Percentiles rank a stretch among this genome's conserved stretches.
These are phyloP conservation scores for Littorina saxatilis DNA, from an alignment of 1,140 invertebrate species.

Conservation along the genomic window DNA sequence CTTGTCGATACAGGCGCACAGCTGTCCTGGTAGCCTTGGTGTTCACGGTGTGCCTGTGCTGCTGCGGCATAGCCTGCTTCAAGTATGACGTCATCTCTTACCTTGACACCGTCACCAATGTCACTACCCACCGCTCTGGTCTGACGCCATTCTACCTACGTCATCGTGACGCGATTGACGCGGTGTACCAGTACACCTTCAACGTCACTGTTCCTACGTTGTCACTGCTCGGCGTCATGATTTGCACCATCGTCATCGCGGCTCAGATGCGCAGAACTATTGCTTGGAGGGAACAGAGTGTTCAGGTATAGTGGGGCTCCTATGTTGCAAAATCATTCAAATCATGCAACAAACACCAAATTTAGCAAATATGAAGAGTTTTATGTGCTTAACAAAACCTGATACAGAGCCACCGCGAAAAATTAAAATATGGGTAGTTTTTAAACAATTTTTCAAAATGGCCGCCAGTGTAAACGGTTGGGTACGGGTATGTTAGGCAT, in stretches of 20 bases:
- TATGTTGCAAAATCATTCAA: no score
- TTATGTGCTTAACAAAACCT: no score
- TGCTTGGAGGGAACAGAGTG: slow-evolving; percentile 1
- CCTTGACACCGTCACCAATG: not conserved
- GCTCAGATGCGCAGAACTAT: not conserved
- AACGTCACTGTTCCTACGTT: slow-evolving; percentile 11
- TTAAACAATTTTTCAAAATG: no score
- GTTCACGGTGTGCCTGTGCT: not conserved
- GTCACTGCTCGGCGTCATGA: not conserved
- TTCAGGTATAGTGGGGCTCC: no score
- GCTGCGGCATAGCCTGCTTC: not conserved
- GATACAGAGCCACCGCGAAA: no score
- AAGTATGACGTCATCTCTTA: slow-evolving; percentile 12
- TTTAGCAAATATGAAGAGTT: no score
- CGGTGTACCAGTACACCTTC: not conserved
- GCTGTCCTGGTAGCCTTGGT: not conserved
- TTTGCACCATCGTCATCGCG: not conserved
- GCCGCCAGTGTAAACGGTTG: no score
- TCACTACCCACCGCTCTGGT: not conserved
- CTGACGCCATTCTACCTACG: slow-evolving; percentile 12
- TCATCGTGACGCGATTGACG: slow-evolving; percentile 8
- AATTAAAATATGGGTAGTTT: no score
- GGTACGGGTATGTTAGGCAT: no score
- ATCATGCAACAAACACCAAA: no score
- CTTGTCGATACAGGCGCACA: not conserved